phyloP scores from a whole-genome alignment of 1,140 invertebrate genomes.

The Drosophila watanabei region DNA sequence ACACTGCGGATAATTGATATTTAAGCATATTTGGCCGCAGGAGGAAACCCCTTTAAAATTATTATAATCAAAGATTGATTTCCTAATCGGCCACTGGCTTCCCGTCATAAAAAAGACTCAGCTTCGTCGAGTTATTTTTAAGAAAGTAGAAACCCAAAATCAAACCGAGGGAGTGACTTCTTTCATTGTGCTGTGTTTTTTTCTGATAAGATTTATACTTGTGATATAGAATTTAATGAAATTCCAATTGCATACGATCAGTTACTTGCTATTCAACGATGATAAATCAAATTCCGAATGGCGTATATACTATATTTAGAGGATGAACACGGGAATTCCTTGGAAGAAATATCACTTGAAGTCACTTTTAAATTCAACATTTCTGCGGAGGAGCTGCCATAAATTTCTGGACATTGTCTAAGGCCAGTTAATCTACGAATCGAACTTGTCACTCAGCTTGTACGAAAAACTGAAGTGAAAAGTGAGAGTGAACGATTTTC shows the following conservation, averaged over 20 bases:
- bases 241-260: constrained; percentile 41
- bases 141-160: background rate
- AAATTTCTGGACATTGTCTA: no score
- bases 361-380: constrained; percentile 32
- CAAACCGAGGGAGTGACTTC: constrained; percentile 15
- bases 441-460: constrained; percentile 40
- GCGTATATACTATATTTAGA: constrained; percentile 34
- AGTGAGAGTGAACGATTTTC: constrained; percentile 76
- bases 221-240: constrained; percentile 26
- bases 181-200: constrained; percentile 20
- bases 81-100: constrained; percentile 30
- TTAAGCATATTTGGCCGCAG: no score
- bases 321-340: constrained; percentile 33
- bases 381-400: constrained; percentile 20
- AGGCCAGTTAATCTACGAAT: constrained; percentile 28
- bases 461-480: constrained; percentile 55
- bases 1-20: constrained; percentile 69
- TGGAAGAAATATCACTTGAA: constrained; percentile 30
- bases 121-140: background rate
- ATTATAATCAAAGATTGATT: constrained; percentile 24
- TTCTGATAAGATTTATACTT: constrained; percentile 29
- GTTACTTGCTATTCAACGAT: constrained; percentile 34
- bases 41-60: constrained; percentile 8
- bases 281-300: constrained; percentile 26
- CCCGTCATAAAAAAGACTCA: constrained; percentile 20